Base-by-base conservation (phyloP, 1,140 invertebrate species). In the Caenorhabditis remanei region DNA sequence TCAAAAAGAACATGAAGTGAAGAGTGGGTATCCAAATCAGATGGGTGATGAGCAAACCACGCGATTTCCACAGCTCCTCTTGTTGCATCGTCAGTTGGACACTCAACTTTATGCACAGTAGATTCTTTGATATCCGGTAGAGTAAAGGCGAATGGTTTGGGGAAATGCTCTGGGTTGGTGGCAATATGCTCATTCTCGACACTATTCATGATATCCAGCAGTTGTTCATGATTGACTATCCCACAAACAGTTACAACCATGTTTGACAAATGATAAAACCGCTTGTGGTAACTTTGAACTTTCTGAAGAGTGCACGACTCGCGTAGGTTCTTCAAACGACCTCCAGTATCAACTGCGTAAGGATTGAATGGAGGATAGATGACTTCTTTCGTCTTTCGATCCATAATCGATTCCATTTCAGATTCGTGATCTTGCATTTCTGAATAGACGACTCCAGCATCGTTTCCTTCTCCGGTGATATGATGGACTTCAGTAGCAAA, bases 401-500 rank as follows among this genome's bases (percentile, higher is more conserved):
- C 84, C 67, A 92, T 85, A n/a, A 93, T 89, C 0, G 55, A 61
- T 9, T 92, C 90, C 91, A 92, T 90, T 13, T 92, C 43, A 9
- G 88, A 85, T 67, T 92, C 91, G 14, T 90, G 75, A 32, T 95
- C 95, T 92, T 97, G 96, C 96, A 97, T 97, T 94, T 98, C 96
- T 93, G 96, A 96, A 92, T 98, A 98, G 2, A 97, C 96, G 46
- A 97, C 96, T 50, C 97, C 97, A 50, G 95, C 96, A 94, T 98
- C 95, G 90, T 96, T 95, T 4, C 96, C 97, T 88, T 96, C 95
- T 5, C 95, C 95, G 92, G 96, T 96, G 71, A 98, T 94, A 92
- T 98, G 96, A 93, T 98, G 96, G 2, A 98, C 96, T 94, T 98
- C 97, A 19, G 96, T 98, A 14, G 95, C 93, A 93, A 95, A 98